These are phyloP conservation scores for Galleria mellonella DNA, from an alignment of 1,140 invertebrate genomes.

Conservation along the genomic window DNA sequence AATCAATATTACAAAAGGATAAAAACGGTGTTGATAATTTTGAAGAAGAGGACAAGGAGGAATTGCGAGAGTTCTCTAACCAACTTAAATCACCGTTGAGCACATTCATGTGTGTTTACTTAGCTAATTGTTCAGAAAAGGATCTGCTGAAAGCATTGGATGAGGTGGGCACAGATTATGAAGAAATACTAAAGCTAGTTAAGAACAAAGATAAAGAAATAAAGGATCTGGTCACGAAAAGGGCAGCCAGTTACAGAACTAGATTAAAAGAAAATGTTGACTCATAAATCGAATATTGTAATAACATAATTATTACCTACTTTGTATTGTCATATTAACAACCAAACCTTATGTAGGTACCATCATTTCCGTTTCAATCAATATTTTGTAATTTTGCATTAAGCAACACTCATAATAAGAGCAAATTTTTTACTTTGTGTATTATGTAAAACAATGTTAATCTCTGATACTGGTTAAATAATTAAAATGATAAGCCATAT, in stretches of 20 bases:
- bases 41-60: constrained; percentile 48
- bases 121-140: constrained; percentile 37
- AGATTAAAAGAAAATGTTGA: constrained; percentile 44
- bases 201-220: constrained; percentile 25
- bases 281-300: constrained; percentile 18
- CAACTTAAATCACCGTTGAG: constrained; percentile 41
- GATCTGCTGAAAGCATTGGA: constrained; percentile 35
- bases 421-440: too few species aligned
- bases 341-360: too few species aligned
- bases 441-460: too few species aligned
- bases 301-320: too few species aligned
- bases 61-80: constrained; percentile 31
- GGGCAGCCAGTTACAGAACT: constrained; percentile 36
- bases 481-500: too few species aligned
- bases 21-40: constrained; percentile 37
- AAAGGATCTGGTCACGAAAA: constrained; percentile 23
- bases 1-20: constrained; percentile 24
- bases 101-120: constrained; percentile 37
- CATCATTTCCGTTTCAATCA: too few species aligned
- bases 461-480: too few species aligned
- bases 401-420: too few species aligned
- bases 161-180: constrained; percentile 30
- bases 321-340: too few species aligned
- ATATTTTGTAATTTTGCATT: too few species aligned
- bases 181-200: constrained; percentile 35